Evolutionary conservation across 2,888 invertebrate genomes (phyloP).

Genomic region (Mesopsocus fuscifrons): DNA sequence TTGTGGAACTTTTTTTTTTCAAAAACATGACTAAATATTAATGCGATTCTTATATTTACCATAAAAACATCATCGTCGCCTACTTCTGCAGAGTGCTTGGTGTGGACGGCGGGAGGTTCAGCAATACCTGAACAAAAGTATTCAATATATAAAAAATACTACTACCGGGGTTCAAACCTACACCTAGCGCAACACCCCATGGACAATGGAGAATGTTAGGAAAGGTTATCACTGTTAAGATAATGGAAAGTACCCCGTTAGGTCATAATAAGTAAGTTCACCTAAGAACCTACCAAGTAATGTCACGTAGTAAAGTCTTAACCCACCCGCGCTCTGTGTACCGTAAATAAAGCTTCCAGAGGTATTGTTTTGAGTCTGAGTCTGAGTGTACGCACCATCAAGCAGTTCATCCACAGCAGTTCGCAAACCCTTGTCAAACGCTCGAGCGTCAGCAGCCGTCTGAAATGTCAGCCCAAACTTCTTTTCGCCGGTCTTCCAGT

Average conservation of each 20-base stretch:
- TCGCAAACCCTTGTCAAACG: conserved; percentile 82
- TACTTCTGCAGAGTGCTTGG: conserved; percentile 56
- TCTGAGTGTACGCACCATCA: conserved; percentile 65
- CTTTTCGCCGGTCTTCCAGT: conserved; percentile 91
- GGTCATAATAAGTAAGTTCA: background rate
- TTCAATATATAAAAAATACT: background rate
- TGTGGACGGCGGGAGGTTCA: conserved; percentile 24
- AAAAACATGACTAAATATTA: too few species aligned
- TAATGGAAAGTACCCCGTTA: conserved; percentile 1
- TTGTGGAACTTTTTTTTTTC: too few species aligned
- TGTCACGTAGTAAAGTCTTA: too few species aligned
- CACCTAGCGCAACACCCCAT: too few species aligned
- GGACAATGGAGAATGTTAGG: too few species aligned
- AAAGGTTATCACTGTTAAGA: background rate
- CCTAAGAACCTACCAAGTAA: too few species aligned
- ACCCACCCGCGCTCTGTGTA: too few species aligned
- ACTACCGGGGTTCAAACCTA: too few species aligned
- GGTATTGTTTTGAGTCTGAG: too few species aligned
- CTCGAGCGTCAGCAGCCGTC: conserved; percentile 83
- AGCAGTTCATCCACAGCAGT: conserved; percentile 75
- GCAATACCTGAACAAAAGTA: conserved; percentile 16
- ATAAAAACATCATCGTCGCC: conserved; percentile 91
- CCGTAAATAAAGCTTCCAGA: too few species aligned
- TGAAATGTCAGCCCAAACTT: conserved; percentile 92
- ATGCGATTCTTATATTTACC: too few species aligned